A percentile compares a stretch with the other conserved stretches of the same genome.
phyloP scores from a whole-genome alignment of 2,113 vertebrate genomes.

The Pyrgilauda ruficollis region DNA sequence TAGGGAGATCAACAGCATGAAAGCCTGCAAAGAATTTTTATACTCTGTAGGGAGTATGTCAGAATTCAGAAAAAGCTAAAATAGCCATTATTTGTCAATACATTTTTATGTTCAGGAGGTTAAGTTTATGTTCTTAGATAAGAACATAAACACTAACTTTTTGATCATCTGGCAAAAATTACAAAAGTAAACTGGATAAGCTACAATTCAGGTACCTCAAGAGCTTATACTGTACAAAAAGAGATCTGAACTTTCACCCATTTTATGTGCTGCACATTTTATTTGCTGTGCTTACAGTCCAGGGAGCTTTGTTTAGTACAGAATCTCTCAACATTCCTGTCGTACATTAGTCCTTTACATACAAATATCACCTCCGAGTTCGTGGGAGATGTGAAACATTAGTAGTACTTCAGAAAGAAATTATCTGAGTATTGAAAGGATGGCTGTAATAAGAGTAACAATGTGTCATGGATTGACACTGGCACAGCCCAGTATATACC shows the following conservation, averaged over 20 bases:
- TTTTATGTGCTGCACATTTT: not conserved
- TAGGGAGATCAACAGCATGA: not conserved
- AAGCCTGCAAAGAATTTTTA: not conserved
- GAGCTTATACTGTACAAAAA: not conserved
- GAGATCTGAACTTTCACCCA: not conserved
- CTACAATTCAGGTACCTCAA: not conserved
- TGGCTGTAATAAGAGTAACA: not conserved
- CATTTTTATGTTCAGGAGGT: not conserved
- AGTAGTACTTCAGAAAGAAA: not conserved
- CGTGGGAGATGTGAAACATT: not conserved
- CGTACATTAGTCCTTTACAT: rapidly evolving
- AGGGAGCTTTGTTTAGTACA: not conserved
- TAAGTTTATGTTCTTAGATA: not conserved
- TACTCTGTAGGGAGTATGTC: not conserved
- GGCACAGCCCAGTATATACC: not conserved
- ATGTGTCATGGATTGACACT: too few relatives aligned
- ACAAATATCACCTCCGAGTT: not conserved
- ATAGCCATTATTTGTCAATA: not conserved
- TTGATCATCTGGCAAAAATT: not conserved
- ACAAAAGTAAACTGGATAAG: not conserved
- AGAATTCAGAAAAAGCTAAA: not conserved
- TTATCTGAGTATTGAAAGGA: not conserved
- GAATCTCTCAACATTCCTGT: not conserved
- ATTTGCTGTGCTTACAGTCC: not conserved
- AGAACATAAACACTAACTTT: not conserved